Percentiles rank a stretch among this genome's conserved stretches.
These are phyloP conservation scores for Theocolax elegans DNA, from an alignment of 1,140 invertebrate species.

Conservation along the genomic window DNA sequence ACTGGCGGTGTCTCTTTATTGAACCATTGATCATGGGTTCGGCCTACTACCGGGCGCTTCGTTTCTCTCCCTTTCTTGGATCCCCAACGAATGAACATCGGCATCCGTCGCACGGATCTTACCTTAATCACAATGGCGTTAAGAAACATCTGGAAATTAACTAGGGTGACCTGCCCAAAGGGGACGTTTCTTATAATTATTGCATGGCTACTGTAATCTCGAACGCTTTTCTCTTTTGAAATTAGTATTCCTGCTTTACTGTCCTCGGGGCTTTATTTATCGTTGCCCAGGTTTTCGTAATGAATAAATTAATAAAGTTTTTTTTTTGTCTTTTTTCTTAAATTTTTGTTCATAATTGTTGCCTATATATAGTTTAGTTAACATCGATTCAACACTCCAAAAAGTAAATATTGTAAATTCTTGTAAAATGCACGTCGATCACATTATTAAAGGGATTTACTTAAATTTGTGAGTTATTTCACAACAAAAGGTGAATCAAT, in stretches of 20 bases:
- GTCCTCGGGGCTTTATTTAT: no score
- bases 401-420: no score
- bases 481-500: no score
- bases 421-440: no score
- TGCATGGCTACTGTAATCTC: neutral
- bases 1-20: slow-evolving; percentile 64
- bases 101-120: slow-evolving; percentile 47
- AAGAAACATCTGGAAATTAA: slow-evolving; percentile 40
- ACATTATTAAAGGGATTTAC: no score
- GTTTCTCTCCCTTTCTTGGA: slow-evolving; percentile 47
- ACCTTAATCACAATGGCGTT: slow-evolving; percentile 45
- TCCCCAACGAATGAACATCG: slow-evolving; percentile 25
- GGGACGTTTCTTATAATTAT: slow-evolving; percentile 18
- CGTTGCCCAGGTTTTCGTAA: no score
- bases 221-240: neutral
- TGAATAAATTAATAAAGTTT: no score
- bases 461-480: no score
- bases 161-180: slow-evolving; percentile 6
- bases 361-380: no score
- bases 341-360: no score
- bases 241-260: neutral
- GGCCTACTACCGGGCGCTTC: slow-evolving; percentile 49
- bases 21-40: slow-evolving; percentile 60
- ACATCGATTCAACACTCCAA: no score
- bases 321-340: no score